Evolutionary conservation across 2,888 invertebrate species (phyloP).

Genomic region (Microctonus brassicae): DNA sequence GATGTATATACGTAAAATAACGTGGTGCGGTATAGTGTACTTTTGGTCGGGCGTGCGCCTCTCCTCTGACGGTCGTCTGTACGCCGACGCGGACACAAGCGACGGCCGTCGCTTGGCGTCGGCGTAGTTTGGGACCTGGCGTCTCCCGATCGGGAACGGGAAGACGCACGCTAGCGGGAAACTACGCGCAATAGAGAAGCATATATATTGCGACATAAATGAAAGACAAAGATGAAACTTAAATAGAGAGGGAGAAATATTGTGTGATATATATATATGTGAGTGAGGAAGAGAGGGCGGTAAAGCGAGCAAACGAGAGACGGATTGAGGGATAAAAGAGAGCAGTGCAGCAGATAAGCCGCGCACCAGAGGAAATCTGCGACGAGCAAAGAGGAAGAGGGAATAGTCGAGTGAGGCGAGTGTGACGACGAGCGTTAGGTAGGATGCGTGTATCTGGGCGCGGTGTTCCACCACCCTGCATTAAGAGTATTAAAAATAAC

Average conservation of each 20-base stretch:
- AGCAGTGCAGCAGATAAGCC: conserved; percentile 25
- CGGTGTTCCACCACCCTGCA: conserved; percentile 64
- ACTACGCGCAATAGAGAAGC: conserved; percentile 35
- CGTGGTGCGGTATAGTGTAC: conserved; percentile 18
- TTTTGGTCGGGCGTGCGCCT: conserved; percentile 21
- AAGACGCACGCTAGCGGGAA: conserved; percentile 28
- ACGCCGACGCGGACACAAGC: conserved; percentile 57
- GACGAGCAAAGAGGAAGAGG: conserved; percentile 6
- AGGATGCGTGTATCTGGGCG: conserved; percentile 69
- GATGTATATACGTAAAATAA: not conserved
- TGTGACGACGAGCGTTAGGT: conserved; percentile 62
- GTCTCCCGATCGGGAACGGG: conserved; percentile 59
- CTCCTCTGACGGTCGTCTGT: conserved; percentile 49
- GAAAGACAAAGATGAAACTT: conserved; percentile 41
- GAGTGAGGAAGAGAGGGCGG: conserved; percentile 42
- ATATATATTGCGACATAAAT: conserved; percentile 35
- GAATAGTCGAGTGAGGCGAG: conserved; percentile 57
- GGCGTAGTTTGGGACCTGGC: conserved; percentile 64
- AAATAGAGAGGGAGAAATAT: conserved; percentile 46
- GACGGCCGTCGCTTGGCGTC: conserved; percentile 55
- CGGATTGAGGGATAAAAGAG: conserved; percentile 12
- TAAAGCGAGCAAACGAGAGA: conserved; percentile 15
- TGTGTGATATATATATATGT: too few species aligned
- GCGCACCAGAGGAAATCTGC: conserved; percentile 14
- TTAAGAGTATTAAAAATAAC: conserved; percentile 45